A percentile compares a stretch with the other conserved stretches of the same genome.
Evolutionary conservation across 2,797 vertebrate genomes (phyloP).

Genomic region (Micropoecilia bifurca): DNA sequence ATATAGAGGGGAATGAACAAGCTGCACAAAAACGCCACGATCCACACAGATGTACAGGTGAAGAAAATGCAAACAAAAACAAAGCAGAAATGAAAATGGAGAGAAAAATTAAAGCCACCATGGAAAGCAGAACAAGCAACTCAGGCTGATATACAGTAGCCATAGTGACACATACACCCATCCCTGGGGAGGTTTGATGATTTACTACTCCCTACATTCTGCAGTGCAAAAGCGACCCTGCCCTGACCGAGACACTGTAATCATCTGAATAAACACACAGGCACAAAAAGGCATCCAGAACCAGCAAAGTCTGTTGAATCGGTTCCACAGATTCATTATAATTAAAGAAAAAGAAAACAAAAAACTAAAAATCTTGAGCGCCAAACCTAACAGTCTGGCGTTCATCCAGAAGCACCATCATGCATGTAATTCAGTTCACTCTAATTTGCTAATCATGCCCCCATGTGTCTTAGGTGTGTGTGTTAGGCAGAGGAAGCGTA

Average conservation of each 20-base stretch:
- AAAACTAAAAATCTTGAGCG: background rate
- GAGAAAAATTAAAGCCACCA: background rate
- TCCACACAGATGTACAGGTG: background rate
- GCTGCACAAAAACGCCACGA: slow-evolving; percentile 6
- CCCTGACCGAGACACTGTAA: slow-evolving; percentile 36
- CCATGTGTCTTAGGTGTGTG: slow-evolving; percentile 3
- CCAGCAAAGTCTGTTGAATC: slow-evolving; percentile 11
- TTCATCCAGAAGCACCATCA: background rate
- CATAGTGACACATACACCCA: slow-evolving; percentile 22
- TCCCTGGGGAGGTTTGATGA: slow-evolving; percentile 43
- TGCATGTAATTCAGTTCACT: background rate
- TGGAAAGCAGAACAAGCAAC: background rate
- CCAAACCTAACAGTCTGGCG: background rate
- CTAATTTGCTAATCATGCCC: slow-evolving; percentile 18
- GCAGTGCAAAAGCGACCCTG: slow-evolving; percentile 25
- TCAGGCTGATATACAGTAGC: slow-evolving; percentile 1
- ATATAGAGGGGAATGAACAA: background rate
- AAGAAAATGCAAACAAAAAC: background rate
- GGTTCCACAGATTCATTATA: slow-evolving; percentile 3
- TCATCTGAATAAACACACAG: slow-evolving; percentile 15
- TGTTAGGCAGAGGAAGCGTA: background rate
- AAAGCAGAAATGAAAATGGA: background rate
- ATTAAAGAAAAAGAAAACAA: background rate
- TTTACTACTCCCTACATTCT: slow-evolving; percentile 45
- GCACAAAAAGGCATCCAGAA: background rate